These are phyloP conservation scores for Caerostris extrusa DNA, from an alignment of 1,140 invertebrate species.

Conservation along the genomic window DNA sequence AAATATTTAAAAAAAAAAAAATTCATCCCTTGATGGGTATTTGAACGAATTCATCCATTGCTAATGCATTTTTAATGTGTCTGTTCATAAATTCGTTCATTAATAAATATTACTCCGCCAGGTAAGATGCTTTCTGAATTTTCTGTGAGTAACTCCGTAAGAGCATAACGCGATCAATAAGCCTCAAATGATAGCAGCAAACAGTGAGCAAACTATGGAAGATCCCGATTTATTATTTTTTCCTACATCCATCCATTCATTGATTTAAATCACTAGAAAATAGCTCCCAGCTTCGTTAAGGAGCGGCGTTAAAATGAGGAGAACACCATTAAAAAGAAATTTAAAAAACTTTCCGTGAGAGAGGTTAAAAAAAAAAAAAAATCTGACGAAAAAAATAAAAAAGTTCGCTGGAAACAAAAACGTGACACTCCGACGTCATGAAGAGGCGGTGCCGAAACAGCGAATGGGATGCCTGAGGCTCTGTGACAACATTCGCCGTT, in stretches of 20 bases:
- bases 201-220: no score
- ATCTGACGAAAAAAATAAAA: not conserved
- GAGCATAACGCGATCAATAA: no score
- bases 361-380: not conserved
- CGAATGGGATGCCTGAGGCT: conserved; percentile 26
- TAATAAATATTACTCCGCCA: no score
- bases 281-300: not conserved
- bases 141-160: no score
- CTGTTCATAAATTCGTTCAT: no score
- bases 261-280: not conserved
- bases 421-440: conserved; percentile 50
- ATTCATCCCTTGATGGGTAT: no score
- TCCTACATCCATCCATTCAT: not conserved
- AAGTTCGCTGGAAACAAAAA: conserved; percentile 18
- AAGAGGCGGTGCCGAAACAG: not conserved
- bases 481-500: conserved; percentile 63
- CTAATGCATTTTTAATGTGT: no score
- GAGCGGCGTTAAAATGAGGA: not conserved
- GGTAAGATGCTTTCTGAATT: no score
- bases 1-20: no score
- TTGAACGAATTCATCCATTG: no score
- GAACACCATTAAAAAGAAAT: not conserved
- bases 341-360: not conserved
- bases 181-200: no score
- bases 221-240: not conserved